Base-by-base conservation (phyloP, 2,113 vertebrate genomes). In the Amphilophus citrinellus region DNA sequence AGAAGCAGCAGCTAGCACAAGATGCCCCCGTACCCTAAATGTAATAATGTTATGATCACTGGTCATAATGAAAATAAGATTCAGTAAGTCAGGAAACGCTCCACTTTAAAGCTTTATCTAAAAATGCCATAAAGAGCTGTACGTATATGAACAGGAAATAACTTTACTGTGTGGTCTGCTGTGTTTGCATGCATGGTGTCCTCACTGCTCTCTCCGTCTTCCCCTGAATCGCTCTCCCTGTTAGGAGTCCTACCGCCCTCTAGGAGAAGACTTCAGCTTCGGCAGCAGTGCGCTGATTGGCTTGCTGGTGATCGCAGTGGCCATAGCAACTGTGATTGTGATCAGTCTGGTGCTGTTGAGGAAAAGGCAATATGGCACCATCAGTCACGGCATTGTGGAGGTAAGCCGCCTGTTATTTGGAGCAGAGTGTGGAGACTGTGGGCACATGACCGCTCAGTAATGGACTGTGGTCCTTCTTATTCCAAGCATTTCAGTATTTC, bases 381-480 rank as follows among this genome's bases (percentile, higher is more conserved):
- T 99, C 96, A 99, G 98, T 92, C 98, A 99, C 2, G 98, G 98
- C 44, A 98, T 99, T 47, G 98, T 99, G 95, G 98, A 99, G 97
- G 98, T 99, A 87, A 96, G 97, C 17, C 37, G 39, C 47, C 56
- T 66, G 57, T 22, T 76, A 63, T 50, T 15, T 42, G 8, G n/a
- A 10, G 14, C 44, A 2, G 35, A 71, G 2, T 11, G 13, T 27
- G 56, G 66, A 2, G 35, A 77, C 1, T 11, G 13, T 27, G 56
- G 66, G 2, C 10, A 0, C 68, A 56, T 56, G 53, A 73, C 4
- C 8, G 27, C 47, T 61, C 58, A 61, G 7, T 50, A n/a, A 6
- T 27, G 2, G 76, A 57, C 30, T 39, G 53, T 37, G 2, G 24
- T 77, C 32, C 24, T 14, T 73, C 61, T 61, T 61, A 14, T 61